Base-by-base conservation (phyloP, 2,888 invertebrate genomes). In the Lepetodrilus schrolli region DNA sequence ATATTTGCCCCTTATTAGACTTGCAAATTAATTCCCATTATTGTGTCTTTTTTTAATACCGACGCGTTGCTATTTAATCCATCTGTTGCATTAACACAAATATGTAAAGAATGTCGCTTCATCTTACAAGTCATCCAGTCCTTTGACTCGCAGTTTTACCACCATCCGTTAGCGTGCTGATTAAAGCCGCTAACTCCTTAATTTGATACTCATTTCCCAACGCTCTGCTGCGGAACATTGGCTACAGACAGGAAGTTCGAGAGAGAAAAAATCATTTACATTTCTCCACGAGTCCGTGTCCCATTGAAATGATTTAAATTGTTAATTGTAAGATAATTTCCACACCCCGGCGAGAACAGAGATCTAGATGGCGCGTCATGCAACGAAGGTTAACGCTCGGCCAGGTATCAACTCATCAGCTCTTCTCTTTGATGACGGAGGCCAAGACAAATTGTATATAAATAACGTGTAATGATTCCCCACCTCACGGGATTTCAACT, bases 391-490 rank as follows among this genome's bases (percentile, higher is more conserved):
- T 58, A 17, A 30, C 58, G 58, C 58, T 30, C 30, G 17, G 58
- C n/a, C 58, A 58, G 58, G n/a, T 5, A 26, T 7, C 8, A 58
- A 58, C 58, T 58, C 58, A 58, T 58, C 58, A 58, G 7, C 30
- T 17, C 58, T 13, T 58, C 58, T 30, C 58, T 58, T 58, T 58
- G 58, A 58, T 30, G 58, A 30, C 13, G 13, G 34, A 13, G 17
- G 34, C 58, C 30, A 21, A 34, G 58, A 58, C 26, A 58, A 30
- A 30, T 23, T 58, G 58, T 30, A 58, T 58, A 58, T 58, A 58
- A 58, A 58, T 58, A 58, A 58, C 58, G 30, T 21, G 58, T 58
- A 58, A 58, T 30, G 58, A 58, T 34, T 34, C n/a, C 30, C 30
- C 13, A 26, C n/a, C n/a, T 34, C 58, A 23, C 58, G 58, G 58